These are phyloP conservation scores for Loripinus fragilis DNA, from an alignment of 2,888 invertebrate species.

Conservation along the genomic window DNA sequence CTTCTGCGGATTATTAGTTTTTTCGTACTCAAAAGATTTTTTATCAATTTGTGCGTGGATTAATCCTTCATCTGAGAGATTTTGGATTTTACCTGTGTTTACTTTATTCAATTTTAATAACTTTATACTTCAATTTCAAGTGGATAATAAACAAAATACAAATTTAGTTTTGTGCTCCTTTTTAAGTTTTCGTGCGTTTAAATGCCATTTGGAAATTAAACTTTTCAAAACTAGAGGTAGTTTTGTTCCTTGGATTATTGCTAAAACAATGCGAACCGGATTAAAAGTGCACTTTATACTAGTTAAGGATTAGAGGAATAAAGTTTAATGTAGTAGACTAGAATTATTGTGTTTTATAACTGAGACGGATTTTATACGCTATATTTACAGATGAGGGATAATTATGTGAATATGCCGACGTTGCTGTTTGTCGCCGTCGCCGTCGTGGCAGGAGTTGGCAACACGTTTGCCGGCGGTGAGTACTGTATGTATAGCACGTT, in stretches of 20 bases:
- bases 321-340: no score
- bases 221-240: background rate
- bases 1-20: conserved; percentile 6
- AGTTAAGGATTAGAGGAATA: background rate
- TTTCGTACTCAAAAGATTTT: background rate
- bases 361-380: background rate
- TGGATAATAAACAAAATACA: conserved; percentile 1
- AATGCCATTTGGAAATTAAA: no score
- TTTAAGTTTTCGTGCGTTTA: background rate
- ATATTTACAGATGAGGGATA: conserved; percentile 9
- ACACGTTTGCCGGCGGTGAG: conserved; percentile 15
- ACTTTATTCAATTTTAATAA: conserved; percentile 5
- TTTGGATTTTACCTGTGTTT: conserved; percentile 12
- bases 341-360: background rate
- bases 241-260: background rate
- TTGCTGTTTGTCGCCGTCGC: conserved; percentile 6
- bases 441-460: conserved; percentile 2
- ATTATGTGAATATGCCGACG: conserved; percentile 6
- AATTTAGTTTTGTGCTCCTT: background rate
- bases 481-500: conserved; percentile 17
- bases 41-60: conserved; percentile 4
- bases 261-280: conserved; percentile 5
- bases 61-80: conserved; percentile 2
- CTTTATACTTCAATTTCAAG: background rate
- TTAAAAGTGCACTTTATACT: background rate